A percentile compares a stretch with the other conserved stretches of the same genome.
These are phyloP conservation scores for Eupithecia vulgata DNA, from an alignment of 2,888 invertebrate genomes.

Conservation along the genomic window DNA sequence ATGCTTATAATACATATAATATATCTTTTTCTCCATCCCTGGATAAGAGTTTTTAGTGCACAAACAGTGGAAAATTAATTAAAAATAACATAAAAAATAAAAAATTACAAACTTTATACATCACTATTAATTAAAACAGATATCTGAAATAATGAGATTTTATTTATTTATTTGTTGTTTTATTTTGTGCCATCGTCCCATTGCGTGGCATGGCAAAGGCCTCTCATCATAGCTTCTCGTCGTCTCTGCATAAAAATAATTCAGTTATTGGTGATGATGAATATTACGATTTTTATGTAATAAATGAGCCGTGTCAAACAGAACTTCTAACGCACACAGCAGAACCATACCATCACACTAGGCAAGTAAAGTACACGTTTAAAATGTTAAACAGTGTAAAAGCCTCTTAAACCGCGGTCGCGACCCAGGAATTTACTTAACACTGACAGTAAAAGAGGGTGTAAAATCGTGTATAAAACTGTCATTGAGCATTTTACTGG, in stretches of 20 bases:
- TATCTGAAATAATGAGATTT: too few species aligned
- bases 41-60: too few species aligned
- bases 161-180: too few species aligned
- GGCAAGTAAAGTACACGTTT: constrained; percentile 1
- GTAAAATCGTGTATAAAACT: constrained; percentile 58
- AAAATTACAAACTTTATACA: too few species aligned
- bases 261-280: background rate
- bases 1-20: too few species aligned
- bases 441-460: constrained; percentile 56
- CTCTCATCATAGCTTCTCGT: background rate
- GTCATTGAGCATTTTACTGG: constrained; percentile 52
- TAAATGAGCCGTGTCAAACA: background rate
- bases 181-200: too few species aligned
- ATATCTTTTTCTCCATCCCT: too few species aligned
- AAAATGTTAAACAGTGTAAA: constrained; percentile 17
- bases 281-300: background rate
- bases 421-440: constrained; percentile 57
- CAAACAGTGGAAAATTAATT: too few species aligned
- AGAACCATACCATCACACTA: background rate
- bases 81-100: too few species aligned
- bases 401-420: constrained; percentile 26
- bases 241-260: background rate
- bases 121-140: too few species aligned
- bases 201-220: background rate
- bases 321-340: background rate